Percentiles rank a stretch among this genome's conserved stretches.
These are phyloP conservation scores for Himalopsyche kuldschensis DNA, from an alignment of 2,888 invertebrate genomes.

Conservation along the genomic window DNA sequence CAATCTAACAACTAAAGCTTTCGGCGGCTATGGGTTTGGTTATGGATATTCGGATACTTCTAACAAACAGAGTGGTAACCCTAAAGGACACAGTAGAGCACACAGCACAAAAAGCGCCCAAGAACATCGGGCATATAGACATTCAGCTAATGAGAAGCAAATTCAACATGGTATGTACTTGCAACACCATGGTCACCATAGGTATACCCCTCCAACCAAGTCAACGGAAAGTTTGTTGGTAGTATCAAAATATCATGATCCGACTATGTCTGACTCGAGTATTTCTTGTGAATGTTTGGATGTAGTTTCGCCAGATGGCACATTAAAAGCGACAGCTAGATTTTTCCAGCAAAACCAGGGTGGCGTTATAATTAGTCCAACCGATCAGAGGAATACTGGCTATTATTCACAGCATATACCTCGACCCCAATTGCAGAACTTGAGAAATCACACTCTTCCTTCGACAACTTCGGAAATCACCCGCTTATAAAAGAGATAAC, in stretches of 20 bases:
- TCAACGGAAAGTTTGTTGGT: constrained; percentile 79
- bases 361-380: constrained; percentile 48
- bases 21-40: constrained; percentile 84
- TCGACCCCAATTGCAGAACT: constrained; percentile 56
- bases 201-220: constrained; percentile 63
- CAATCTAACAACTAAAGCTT: constrained; percentile 81
- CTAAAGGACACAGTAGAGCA: constrained; percentile 58
- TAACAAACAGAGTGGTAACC: constrained; percentile 50
- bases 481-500: constrained; percentile 57
- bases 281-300: constrained; percentile 73
- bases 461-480: constrained; percentile 71
- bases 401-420: constrained; percentile 56
- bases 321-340: constrained; percentile 19
- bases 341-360: constrained; percentile 23
- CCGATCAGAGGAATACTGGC: constrained; percentile 47
- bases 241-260: constrained; percentile 66
- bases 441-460: constrained; percentile 55
- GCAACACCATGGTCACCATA: constrained; percentile 54
- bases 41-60: constrained; percentile 70
- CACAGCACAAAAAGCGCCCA: constrained; percentile 63
- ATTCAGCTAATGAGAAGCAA: constrained; percentile 52
- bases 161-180: constrained; percentile 52
- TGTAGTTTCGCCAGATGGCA: constrained; percentile 38
- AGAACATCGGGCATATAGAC: constrained; percentile 57
- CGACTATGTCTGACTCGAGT: constrained; percentile 67